Conservation (phyloP, 2,797 vertebrate species). For the Characodon lateralis region DNA sequence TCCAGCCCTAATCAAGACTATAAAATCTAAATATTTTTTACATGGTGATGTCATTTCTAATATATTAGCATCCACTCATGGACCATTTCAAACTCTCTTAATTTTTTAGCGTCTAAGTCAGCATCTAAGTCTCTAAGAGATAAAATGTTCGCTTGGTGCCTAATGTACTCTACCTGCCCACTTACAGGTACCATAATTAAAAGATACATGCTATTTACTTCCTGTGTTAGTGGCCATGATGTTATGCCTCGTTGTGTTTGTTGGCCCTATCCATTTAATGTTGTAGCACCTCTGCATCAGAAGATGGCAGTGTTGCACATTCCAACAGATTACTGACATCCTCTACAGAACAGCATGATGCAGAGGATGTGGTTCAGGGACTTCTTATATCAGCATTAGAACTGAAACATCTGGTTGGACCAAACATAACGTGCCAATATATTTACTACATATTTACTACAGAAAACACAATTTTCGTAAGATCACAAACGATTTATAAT, state of each 20-base stretch:
- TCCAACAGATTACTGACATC: background rate
- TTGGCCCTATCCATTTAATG: slow-evolving; percentile 6
- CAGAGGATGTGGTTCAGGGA: background rate
- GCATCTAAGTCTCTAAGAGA: background rate
- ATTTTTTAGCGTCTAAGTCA: background rate
- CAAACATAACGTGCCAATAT: background rate
- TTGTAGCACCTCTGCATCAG: slow-evolving; percentile 18
- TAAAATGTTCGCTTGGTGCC: background rate
- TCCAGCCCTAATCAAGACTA: background rate
- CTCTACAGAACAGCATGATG: background rate
- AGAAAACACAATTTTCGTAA: background rate
- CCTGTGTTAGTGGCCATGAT: background rate
- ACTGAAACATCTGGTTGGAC: background rate
- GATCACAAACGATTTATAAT: background rate
- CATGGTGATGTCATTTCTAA: background rate
- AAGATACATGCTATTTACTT: background rate
- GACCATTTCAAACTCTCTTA: background rate
- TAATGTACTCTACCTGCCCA: background rate
- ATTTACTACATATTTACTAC: background rate
- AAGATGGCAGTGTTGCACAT: slow-evolving; percentile 56
- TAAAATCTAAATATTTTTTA: background rate
- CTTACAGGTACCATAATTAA: background rate
- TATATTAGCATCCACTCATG: background rate
- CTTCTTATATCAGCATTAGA: background rate
- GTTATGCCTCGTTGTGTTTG: background rate